phyloP scores from a whole-genome alignment of 1,140 invertebrate genomes.

The Coenobita brevimanus region DNA sequence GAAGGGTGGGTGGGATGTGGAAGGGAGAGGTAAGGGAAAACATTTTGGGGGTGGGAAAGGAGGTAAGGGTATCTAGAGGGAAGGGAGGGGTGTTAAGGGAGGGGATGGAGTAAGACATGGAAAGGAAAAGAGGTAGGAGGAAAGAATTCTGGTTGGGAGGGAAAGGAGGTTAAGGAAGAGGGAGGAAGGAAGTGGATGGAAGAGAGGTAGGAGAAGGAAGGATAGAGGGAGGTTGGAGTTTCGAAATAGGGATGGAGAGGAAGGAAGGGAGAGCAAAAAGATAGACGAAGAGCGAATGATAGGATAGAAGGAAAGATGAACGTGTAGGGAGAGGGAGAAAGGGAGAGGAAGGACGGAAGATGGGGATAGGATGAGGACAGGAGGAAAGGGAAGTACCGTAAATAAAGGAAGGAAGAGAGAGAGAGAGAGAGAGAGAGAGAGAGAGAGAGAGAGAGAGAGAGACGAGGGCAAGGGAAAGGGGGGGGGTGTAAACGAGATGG shows the following conservation, averaged over 20 bases:
- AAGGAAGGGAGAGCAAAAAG: too few relatives aligned
- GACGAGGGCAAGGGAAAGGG: not conserved
- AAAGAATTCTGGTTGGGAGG: not conserved
- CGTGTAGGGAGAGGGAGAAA: too few relatives aligned
- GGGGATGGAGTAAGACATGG: not conserved
- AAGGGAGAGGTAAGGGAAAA: not conserved
- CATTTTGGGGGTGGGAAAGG: not conserved
- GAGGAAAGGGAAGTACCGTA: too few relatives aligned
- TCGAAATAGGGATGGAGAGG: too few relatives aligned
- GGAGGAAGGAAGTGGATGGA: too few relatives aligned
- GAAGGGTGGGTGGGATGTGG: not conserved
- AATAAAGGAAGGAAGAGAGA: not conserved
- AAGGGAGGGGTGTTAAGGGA: not conserved
- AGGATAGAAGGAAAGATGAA: too few relatives aligned
- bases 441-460: constrained; percentile 13
- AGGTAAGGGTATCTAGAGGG: not conserved
- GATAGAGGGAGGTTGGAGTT: too few relatives aligned
- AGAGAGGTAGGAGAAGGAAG: too few relatives aligned
- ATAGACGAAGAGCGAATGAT: too few relatives aligned
- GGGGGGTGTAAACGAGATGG: not conserved
- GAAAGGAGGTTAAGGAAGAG: too few relatives aligned
- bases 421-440: not conserved
- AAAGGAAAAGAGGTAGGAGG: not conserved
- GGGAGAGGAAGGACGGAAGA: too few relatives aligned
- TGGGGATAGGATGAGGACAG: too few relatives aligned